These are phyloP conservation scores for Myotis yumanensis DNA, from an alignment of 2,113 vertebrate genomes.

Conservation along the genomic window DNA sequence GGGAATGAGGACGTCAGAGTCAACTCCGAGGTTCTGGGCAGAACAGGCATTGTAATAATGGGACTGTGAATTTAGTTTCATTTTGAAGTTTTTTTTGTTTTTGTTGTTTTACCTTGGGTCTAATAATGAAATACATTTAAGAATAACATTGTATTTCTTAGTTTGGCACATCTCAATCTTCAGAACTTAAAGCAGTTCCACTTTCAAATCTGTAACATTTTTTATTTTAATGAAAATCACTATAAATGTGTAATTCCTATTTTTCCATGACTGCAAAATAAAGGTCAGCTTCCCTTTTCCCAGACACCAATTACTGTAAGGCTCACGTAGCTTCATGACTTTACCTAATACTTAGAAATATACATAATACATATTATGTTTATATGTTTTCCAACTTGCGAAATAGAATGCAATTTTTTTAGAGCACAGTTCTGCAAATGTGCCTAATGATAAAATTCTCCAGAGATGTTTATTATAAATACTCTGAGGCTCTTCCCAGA, in stretches of 20 bases:
- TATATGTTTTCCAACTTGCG: constrained; percentile 14
- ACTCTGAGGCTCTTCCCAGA: not conserved
- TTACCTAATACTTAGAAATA: not conserved
- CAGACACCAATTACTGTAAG: not conserved
- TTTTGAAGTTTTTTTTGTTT: not conserved
- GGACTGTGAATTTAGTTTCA: not conserved
- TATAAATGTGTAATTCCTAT: not conserved
- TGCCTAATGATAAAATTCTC: not conserved
- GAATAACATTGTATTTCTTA: constrained; percentile 28
- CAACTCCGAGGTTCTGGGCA: not conserved
- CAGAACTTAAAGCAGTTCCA: constrained; percentile 18
- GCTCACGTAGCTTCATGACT: not conserved
- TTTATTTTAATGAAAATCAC: constrained; percentile 50
- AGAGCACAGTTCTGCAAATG: constrained; percentile 8
- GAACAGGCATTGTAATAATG: not conserved
- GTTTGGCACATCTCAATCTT: not conserved
- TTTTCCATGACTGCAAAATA: constrained; percentile 31
- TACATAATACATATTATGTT: not conserved
- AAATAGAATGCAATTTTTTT: constrained; percentile 15
- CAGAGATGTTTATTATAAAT: constrained; percentile 13
- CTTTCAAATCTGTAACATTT: not conserved
- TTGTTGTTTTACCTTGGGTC: not conserved
- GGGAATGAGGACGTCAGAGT: not conserved
- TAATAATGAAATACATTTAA: constrained; percentile 52
- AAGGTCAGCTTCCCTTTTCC: constrained; percentile 22